Conservation (phyloP, 2,113 vertebrate genomes). For the Thamnophis sirtalis region DNA sequence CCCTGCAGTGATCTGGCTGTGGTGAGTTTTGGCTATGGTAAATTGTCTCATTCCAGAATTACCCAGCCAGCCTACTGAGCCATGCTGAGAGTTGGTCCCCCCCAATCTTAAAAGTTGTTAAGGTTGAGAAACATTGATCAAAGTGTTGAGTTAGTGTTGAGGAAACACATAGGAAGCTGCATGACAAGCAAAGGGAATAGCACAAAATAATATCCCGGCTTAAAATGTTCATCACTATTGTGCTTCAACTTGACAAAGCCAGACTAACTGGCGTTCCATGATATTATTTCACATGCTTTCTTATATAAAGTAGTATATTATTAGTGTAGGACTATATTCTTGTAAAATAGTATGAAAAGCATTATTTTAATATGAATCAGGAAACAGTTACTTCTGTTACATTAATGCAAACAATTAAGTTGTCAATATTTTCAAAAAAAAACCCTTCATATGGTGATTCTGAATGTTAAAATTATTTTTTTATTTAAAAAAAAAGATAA, state of each 20-base stretch:
- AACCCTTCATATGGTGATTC: background rate
- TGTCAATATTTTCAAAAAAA: background rate
- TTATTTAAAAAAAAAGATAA: background rate
- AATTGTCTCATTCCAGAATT: background rate
- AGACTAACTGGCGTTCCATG: background rate
- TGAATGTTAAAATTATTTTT: constrained; percentile 5
- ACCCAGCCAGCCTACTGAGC: background rate
- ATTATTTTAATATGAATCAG: background rate
- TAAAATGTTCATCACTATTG: background rate
- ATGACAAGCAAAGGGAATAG: background rate
- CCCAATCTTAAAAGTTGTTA: background rate
- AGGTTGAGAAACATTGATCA: background rate
- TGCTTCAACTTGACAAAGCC: background rate
- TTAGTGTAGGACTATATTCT: background rate
- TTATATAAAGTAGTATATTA: background rate
- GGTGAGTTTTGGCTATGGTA: no score
- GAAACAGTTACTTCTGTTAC: background rate
- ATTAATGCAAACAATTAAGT: background rate
- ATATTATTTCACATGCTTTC: background rate
- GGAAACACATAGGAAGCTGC: background rate
- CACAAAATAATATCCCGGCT: background rate
- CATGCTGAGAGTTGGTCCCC: background rate
- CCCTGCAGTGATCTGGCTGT: no score
- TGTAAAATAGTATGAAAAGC: background rate
- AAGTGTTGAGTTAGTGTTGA: background rate